Evolutionary conservation across 2,113 vertebrate species (phyloP), one percentile per base, ranked within the genome.

Genomic region (Fregetta grallaria): DNA sequence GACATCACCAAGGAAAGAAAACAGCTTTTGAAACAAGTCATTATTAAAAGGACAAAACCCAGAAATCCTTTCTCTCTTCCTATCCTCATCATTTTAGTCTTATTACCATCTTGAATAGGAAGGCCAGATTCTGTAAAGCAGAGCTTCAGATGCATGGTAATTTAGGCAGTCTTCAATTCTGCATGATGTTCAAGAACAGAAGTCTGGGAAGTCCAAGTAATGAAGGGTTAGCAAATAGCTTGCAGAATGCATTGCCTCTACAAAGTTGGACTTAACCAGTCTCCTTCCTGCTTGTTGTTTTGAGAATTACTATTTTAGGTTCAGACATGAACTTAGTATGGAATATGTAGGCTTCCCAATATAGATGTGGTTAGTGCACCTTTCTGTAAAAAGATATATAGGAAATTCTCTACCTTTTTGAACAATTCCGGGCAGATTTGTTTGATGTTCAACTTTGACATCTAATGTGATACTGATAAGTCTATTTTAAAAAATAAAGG

Each of bases 271-370:
- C 67, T 73, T 81, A 68, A 70, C 25, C 71, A 88, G 82, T 86
- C 62, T 95, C 42, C 44, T 94, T 93, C 84, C 63, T 88, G 77
- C 53, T 85, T 90, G 15, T 71, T 74, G 61, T 93, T 95, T 83
- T 94, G 67, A 66, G 93, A 93, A 53, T 70, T 80, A 50, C 81
- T 95, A 50, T 93, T 96, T 94, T 77, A 83, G 67, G 10, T 90
- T 93, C 78, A 58, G 42, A 44, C 59, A 12, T 82, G 74, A 85
- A 49, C 36, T 81, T 78, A 30, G 26, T 38, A 49, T 87, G 77
- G 87, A 30, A 66, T 93, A 55, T 59, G 42, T 58, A 82, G 67
- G 22, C 62, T 91, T 92, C 71, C 42, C 70, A 70, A 22, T 86
- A 86, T 66, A 90, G 90, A 58, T 80, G 27, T 19, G 63, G 66